Evolutionary conservation across 2,888 invertebrate species (phyloP).

Genomic region (Lasioglossum morio): DNA sequence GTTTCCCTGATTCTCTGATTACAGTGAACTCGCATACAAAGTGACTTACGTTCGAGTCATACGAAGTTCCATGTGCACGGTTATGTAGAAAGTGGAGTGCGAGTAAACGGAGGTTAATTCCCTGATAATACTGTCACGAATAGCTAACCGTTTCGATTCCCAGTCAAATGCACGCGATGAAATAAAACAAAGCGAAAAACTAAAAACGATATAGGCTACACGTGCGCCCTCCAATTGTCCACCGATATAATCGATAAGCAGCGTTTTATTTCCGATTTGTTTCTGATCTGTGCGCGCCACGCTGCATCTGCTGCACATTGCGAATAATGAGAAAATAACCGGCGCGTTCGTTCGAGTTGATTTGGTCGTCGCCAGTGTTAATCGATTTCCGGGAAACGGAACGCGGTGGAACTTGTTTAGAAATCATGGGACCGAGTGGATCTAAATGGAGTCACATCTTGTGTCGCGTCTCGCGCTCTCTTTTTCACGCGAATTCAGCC

Average conservation of each 20-base stretch:
- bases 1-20: background rate
- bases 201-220: background rate
- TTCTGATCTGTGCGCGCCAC: background rate
- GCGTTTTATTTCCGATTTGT: background rate
- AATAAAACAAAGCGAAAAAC: background rate
- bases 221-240: background rate
- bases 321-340: background rate
- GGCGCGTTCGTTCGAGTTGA: background rate
- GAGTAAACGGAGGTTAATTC: too few relatives aligned
- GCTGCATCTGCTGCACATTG: background rate
- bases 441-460: too few relatives aligned
- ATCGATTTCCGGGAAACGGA: background rate
- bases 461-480: too few relatives aligned
- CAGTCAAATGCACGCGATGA: background rate
- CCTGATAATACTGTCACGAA: background rate
- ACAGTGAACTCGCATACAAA: background rate
- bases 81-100: too few relatives aligned
- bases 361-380: background rate
- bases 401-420: background rate
- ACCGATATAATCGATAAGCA: conserved; percentile 2
- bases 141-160: background rate
- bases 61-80: too few relatives aligned
- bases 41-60: too few relatives aligned
- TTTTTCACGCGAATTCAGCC: background rate
- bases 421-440: background rate